Evolutionary conservation across 2,888 invertebrate genomes (phyloP).

Genomic region (Digitonthophagus gazella): DNA sequence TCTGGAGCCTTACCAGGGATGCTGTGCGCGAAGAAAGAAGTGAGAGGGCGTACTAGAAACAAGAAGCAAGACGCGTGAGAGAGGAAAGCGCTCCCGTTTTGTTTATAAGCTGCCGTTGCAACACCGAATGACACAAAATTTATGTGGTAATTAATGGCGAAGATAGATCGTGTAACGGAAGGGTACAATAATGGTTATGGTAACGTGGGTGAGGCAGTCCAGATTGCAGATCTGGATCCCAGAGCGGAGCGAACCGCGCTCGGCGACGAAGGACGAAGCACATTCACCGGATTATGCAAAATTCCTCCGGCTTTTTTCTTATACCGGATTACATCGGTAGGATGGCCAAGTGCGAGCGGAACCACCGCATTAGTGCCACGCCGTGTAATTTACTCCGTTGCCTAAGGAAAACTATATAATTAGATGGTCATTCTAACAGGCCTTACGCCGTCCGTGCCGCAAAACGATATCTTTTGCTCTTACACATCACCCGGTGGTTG

Average conservation of each 20-base stretch:
- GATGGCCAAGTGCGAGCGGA: constrained; percentile 27
- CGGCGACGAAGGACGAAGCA: constrained; percentile 24
- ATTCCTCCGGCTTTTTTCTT: constrained; percentile 20
- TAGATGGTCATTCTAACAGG: constrained; percentile 14
- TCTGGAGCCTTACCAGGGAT: not conserved
- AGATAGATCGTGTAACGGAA: constrained; percentile 10
- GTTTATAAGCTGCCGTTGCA: constrained; percentile 8
- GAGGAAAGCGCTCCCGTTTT: constrained; percentile 14
- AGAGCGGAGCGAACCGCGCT: constrained; percentile 10
- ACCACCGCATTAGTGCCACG: constrained; percentile 22
- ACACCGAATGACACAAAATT: constrained; percentile 11
- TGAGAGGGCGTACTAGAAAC: not conserved
- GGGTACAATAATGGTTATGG: constrained; percentile 15
- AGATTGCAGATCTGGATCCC: constrained; percentile 11
- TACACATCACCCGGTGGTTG: not conserved
- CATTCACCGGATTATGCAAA: constrained; percentile 26
- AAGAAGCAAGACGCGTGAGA: not conserved
- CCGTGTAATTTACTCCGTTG: constrained; percentile 23
- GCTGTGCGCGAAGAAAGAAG: not conserved
- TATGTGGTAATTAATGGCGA: constrained; percentile 10
- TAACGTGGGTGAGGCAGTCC: constrained; percentile 11
- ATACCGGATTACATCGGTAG: constrained; percentile 25
- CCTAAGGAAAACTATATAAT: constrained; percentile 17
- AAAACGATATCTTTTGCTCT: not conserved
- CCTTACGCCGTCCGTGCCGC: not conserved